phyloP scores from a whole-genome alignment of 1,140 invertebrate species.

The Adoxophyes honmai region DNA sequence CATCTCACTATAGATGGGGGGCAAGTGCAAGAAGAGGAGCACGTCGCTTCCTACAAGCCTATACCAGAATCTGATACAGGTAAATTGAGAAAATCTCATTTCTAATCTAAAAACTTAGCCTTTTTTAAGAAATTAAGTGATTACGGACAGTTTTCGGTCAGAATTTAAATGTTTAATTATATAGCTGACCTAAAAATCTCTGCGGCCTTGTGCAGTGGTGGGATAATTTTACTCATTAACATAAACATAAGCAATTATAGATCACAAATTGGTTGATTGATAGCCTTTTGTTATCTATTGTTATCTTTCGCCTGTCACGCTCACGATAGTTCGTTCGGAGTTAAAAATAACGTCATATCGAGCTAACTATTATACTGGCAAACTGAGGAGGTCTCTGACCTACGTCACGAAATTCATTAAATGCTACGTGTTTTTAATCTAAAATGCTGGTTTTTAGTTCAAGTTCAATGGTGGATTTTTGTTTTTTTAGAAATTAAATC shows the following conservation, averaged over 20 bases:
- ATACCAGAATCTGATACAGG: conserved; percentile 79
- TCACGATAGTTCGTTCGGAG: neutral
- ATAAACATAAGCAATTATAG: no score
- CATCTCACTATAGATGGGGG: conserved; percentile 67
- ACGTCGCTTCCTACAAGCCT: conserved; percentile 77
- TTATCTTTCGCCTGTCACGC: neutral
- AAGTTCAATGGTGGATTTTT: no score
- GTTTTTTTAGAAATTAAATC: no score
- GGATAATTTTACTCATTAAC: no score
- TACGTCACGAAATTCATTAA: neutral
- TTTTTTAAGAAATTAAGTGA: no score
- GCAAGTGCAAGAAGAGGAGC: conserved; percentile 61
- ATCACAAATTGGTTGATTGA: no score
- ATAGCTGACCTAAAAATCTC: no score
- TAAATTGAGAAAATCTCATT: conserved; percentile 36
- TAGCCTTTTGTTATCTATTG: conserved; percentile 7
- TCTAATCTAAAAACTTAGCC: neutral
- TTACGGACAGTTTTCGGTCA: no score
- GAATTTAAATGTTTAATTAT: no score
- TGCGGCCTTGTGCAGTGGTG: no score
- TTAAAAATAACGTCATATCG: conserved; percentile 2
- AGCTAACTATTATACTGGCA: neutral
- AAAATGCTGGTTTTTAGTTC: no score
- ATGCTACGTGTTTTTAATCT: no score
- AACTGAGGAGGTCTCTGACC: neutral